Evolutionary conservation across 2,113 vertebrate genomes (phyloP).

Genomic region (Oxyruncus cristatus): DNA sequence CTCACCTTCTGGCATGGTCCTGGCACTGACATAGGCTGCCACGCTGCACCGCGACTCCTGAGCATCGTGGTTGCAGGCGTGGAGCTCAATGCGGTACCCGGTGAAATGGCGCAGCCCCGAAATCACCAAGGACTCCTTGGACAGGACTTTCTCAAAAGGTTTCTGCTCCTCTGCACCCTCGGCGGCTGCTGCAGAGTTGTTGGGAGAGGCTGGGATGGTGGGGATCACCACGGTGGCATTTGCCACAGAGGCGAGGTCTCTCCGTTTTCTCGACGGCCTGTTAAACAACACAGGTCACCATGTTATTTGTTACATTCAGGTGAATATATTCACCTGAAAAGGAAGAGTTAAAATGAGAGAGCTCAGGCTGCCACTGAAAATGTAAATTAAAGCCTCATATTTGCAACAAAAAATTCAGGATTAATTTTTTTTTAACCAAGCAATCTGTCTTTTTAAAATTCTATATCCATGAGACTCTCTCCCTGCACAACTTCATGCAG

Average conservation of each 20-base stretch:
- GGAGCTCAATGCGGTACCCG: slow-evolving; percentile 95
- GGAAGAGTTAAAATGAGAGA: neutral
- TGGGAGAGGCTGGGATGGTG: slow-evolving; percentile 53
- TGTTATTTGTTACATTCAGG: accelerated
- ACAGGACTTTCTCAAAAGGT: slow-evolving; percentile 79
- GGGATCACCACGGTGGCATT: slow-evolving; percentile 75
- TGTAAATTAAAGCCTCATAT: neutral
- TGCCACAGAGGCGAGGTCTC: slow-evolving; percentile 79
- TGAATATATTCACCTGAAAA: neutral
- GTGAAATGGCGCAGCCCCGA: slow-evolving; percentile 93
- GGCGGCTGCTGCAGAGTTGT: slow-evolving; percentile 54
- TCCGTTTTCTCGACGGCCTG: slow-evolving; percentile 84
- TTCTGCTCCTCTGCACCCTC: slow-evolving; percentile 73
- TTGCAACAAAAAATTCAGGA: neutral
- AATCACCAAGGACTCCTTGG: slow-evolving; percentile 89
- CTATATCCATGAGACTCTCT: accelerated
- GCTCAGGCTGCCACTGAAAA: neutral
- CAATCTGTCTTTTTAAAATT: accelerated
- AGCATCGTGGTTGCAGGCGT: slow-evolving; percentile 87
- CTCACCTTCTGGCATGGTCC: slow-evolving; percentile 94
- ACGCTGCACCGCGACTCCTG: slow-evolving; percentile 84
- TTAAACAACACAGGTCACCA: neutral
- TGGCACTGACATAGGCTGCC: slow-evolving; percentile 88
- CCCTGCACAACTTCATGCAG: neutral
- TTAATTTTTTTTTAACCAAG: neutral